Conservation (phyloP, 2,113 vertebrate species). For the Stictonetta naevosa region DNA sequence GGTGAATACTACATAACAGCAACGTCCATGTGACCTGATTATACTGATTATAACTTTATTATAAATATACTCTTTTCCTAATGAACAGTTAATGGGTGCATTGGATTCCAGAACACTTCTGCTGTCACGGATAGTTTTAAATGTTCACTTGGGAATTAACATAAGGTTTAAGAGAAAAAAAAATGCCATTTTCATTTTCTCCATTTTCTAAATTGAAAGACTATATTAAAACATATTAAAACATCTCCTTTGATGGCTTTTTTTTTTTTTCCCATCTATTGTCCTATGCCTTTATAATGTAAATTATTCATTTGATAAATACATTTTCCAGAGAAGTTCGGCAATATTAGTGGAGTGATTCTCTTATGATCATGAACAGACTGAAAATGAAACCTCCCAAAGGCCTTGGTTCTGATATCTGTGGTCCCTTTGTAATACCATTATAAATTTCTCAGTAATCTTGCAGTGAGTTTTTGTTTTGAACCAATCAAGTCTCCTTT, state of each 20-base stretch:
- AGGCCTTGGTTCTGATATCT: neutral
- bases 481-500: neutral
- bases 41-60: neutral
- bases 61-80: neutral
- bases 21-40: neutral
- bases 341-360: neutral
- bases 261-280: neutral
- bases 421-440: neutral
- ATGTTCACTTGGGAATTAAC: neutral
- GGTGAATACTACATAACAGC: neutral
- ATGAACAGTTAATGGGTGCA: neutral
- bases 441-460: neutral
- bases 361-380: neutral
- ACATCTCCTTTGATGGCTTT: constrained; percentile 34
- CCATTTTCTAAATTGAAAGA: neutral
- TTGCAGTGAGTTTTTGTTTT: constrained; percentile 10
- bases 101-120: neutral
- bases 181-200: neutral
- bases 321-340: constrained; percentile 43
- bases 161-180: neutral
- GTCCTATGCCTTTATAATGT: constrained; percentile 61
- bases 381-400: constrained; percentile 21
- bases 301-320: constrained; percentile 74
- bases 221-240: neutral
- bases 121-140: neutral